phyloP scores from a whole-genome alignment of 2,797 vertebrate genomes.

The Pipistrellus pygmaeus region DNA sequence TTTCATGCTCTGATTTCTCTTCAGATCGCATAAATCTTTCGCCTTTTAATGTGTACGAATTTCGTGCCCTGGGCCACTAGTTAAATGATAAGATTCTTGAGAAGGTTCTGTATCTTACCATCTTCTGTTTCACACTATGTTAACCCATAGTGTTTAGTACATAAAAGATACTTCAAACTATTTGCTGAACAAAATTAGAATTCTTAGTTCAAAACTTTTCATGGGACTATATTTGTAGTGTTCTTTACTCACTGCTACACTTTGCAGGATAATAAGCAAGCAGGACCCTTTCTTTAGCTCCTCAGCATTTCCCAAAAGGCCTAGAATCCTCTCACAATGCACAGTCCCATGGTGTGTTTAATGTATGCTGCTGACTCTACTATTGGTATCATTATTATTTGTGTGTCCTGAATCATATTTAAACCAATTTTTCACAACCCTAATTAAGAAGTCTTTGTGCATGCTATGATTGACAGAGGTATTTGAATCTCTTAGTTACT shows the following conservation, averaged over 20 bases:
- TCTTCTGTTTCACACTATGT: neutral
- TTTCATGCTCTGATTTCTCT: no score
- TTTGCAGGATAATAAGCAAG: neutral
- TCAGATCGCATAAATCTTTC: no score
- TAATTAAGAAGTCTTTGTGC: neutral
- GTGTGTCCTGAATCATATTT: neutral
- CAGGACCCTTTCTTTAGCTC: neutral
- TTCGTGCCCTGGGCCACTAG: no score
- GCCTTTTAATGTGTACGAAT: no score
- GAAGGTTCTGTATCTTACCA: neutral
- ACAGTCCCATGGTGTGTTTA: neutral
- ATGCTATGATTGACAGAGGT: neutral
- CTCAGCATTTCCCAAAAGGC: neutral
- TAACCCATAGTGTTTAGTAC: neutral
- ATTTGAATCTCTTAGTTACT: neutral
- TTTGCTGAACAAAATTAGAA: slow-evolving; percentile 26
- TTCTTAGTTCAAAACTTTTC: slow-evolving; percentile 13
- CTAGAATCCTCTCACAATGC: neutral
- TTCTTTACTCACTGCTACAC: neutral
- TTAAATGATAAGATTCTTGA: neutral
- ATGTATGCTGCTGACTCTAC: neutral
- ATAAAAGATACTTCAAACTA: neutral
- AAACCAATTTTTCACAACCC: neutral
- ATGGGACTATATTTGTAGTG: neutral
- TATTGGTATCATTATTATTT: neutral